Evolutionary conservation across 2,113 vertebrate genomes (phyloP), one percentile per base, ranked within the genome.

Genomic region (Ophthalmolycus amberensis): DNA sequence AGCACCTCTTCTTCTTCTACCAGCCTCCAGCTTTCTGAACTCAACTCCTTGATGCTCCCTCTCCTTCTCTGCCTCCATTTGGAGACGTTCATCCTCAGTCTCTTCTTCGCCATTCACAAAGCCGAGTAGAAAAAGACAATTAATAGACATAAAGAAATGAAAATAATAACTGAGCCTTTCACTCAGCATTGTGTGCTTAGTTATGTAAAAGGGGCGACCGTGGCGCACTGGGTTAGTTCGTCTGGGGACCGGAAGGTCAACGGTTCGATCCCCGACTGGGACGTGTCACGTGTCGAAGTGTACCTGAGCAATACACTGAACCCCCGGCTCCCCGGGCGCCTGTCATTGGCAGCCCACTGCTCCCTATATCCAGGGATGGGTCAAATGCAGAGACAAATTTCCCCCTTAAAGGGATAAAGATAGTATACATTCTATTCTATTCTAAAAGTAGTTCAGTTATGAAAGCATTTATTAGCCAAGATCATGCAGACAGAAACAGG

Each of bases 1-100:
- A 32, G 79, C 60, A 22, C 74, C 88, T 84, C 93, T 91, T 29
- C 54, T 92, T 27, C 73, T 52, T 79, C 93, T 85, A 1, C 70
- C 67, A 20, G 64, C 50, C 37, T 83, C 44, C 32, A 20, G 5
- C 4, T 34, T 62, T 80, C n/a, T 65, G 0, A 68, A 29, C 40
- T 83, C 44, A 8, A 0, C 37, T 69, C 68, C 20, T 38, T 22
- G 64, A 59, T 77, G 72, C 18, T 77, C 40, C 9, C n/a, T 69
- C 56, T 68, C 56, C 44, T 80, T 56, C 3, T 75, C 59, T 60
- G 32, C 29, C 4, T 81, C 82, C 32, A 14, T 22, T 15, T 63
- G 77, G 14, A 56, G 32, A 66, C 0, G 32, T 5, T 69, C 65
- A 38, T 85, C 48, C 9, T 58, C 63, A 20, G 14, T 11, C 12